A percentile compares a stretch with the other conserved stretches of the same genome.
phyloP scores from a whole-genome alignment of 2,113 vertebrate species.

The Passerina amoena region DNA sequence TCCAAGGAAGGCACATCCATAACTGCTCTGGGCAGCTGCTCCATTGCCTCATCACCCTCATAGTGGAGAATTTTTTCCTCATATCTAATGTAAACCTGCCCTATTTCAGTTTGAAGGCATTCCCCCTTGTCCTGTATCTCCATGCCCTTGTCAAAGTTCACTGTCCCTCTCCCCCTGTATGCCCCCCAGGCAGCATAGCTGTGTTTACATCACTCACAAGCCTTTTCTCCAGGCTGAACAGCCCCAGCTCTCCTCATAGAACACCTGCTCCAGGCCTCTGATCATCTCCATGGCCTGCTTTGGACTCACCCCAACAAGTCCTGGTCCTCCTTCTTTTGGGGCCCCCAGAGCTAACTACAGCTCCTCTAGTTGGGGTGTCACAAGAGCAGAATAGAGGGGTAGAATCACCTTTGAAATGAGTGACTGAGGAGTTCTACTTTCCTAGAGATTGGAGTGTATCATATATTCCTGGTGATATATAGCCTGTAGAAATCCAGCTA shows the following conservation, averaged over 20 bases:
- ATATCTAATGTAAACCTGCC: background rate
- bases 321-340: background rate
- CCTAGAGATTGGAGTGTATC: background rate
- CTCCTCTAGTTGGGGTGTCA: background rate
- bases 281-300: background rate
- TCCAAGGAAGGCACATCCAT: background rate
- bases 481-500: background rate
- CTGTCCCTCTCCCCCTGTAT: background rate
- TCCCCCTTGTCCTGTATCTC: background rate
- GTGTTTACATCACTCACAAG: background rate
- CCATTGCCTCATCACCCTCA: background rate
- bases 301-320: background rate
- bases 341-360: background rate
- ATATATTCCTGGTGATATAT: background rate
- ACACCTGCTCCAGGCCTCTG: background rate
- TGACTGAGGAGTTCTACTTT: background rate
- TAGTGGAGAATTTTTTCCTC: background rate
- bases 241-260: accelerated
- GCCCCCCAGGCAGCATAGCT: background rate
- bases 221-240: background rate
- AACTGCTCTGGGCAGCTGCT: background rate
- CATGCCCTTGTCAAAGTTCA: accelerated
- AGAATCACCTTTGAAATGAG: background rate
- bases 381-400: accelerated
- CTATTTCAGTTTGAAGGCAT: background rate